Base-by-base conservation (phyloP, 2,888 invertebrate species). In the Chymomyza procnemis region DNA sequence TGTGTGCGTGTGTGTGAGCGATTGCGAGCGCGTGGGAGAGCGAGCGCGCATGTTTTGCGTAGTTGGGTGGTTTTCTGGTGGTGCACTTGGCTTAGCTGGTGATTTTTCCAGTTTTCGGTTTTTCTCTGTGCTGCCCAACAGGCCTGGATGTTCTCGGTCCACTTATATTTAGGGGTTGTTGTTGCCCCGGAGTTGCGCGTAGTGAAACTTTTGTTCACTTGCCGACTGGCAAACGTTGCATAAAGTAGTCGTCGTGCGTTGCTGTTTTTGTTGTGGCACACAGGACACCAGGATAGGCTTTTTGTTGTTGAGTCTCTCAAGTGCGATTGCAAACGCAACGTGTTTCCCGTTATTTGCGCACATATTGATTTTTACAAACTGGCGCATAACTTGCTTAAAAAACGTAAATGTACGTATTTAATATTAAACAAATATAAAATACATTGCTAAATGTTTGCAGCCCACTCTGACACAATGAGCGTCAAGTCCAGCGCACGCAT, bases 151-250 rank as follows among this genome's bases (percentile, higher is more conserved):
- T 41, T 41, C 71, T 72, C 72, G 72, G 54, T 72, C 72, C 75
- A 67, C 74, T 76, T 74, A 72, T 50, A 61, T 61, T 79, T 81
- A 82, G 63, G 81, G 81, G 81, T 81, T 74, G 81, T 70, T 81
- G 85, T 81, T 83, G 83, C 87, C 78, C 75, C 77, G 82, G 85
- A 85, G 85, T 88, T 88, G 87, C 87, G 87, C 87, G 61, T 69
- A 47, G 56, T 52, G 19, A 52, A 5, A 50, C 57, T 56, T 26
- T 12, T 30, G 57, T 54, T 22, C 69, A 82, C 76, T 85, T 72
- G 79, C 81, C 71, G 67, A 71, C 60, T 19, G 65, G 21, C 67
- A 50, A 66, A 56, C 64, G 64, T 68, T 67, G 68, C 68, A 68
- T 70, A 64, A 69, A 77, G 75, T 73, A 77, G 75, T 73, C 68